Base-by-base conservation (phyloP, 2,113 vertebrate species). In the Paramisgurnus dabryanus region DNA sequence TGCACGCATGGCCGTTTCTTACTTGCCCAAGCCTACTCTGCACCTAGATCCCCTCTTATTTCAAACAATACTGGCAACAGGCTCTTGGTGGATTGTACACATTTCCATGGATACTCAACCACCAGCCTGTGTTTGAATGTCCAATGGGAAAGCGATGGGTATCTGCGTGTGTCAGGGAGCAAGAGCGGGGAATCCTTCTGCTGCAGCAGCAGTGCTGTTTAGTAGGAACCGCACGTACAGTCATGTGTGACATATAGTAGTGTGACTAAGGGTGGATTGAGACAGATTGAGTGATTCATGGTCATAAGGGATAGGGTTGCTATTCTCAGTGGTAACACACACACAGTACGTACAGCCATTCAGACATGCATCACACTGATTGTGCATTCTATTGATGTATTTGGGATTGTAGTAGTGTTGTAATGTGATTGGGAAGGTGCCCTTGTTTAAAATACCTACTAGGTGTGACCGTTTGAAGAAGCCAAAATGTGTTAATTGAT, bases 41-140 rank as follows among this genome's bases (percentile, higher is more conserved):
- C 27, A 34, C 45, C 27, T 71, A 27, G 57, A 58, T 75, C 12
- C 41, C 22, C 41, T 76, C 72, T 10, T 49, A 34, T 71, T 27
- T 18, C 76, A 43, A 66, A 27, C n/a, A 64, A 71, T 34, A 34
- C 22, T 82, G 68, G 22, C 67, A 85, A 82, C 80, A 82, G 78
- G 72, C 80, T 76, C 79, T 82, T 85, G 80, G 71, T 85, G 80
- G 80, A 85, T 74, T 85, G 80, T 85, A 72, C 69, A 49, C 40
- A 71, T 85, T 85, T 72, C 84, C 67, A 85, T 85, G 84, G 84
- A 76, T 85, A 80, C 84, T 50, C 76, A 57, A 78, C 77, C 71
- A 82, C 67, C 60, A 76, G 70, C 66, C 79, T 67, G 79, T 70
- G 80, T 84, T 76, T 77, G 85, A 81, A 43, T 84, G 80, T 86